Evolutionary conservation across 2,797 vertebrate genomes (phyloP), one percentile per base, ranked within the genome.

Genomic region (Notolepis coatsorum): DNA sequence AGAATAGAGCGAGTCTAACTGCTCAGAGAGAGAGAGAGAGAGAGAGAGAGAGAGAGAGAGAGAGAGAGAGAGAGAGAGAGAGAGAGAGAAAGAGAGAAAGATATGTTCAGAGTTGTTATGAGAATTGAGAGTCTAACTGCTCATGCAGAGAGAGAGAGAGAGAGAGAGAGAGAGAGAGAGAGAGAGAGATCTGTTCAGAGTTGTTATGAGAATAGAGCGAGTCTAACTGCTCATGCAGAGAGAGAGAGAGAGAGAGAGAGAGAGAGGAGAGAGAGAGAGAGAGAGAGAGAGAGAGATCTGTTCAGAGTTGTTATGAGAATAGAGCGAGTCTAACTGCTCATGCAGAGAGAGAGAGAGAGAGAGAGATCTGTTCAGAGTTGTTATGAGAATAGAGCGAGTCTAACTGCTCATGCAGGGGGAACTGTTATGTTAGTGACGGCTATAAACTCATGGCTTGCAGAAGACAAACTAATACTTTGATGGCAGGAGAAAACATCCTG

Each of bases 301-400:
- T 9, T 10, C 12, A n/a, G 23, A 23, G 23, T 20, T 68, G 50
- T 63, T 25, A 23, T 66, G 49, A 35, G 55, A 64, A 61, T 67
- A 35, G 53, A 46, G 43, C 9, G n/a, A n/a, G n/a, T n/a, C 23
- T 33, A 28, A 10, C 13, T 50, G 58, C 12, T 47, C 45, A 45
- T 49, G 66, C 9, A 56, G 31, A 25, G 18, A 21, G 15, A 30
- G 15, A 50, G 48, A 17, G 48, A 31, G 48, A 50, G 48, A 50
- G 8, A 12, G 47, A 50, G 12, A 31, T 6, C 38, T 18, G 43
- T 9, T 10, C 12, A n/a, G 23, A 23, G 23, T 20, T 68, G 50
- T 63, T 25, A 23, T 66, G 49, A 35, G 55, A 64, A 61, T 67
- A 35, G 53, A 46, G 69, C n/a, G n/a, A n/a, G n/a, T n/a, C 23